Evolutionary conservation across 2,888 invertebrate genomes (phyloP).

Genomic region (Mythimna loreyi): DNA sequence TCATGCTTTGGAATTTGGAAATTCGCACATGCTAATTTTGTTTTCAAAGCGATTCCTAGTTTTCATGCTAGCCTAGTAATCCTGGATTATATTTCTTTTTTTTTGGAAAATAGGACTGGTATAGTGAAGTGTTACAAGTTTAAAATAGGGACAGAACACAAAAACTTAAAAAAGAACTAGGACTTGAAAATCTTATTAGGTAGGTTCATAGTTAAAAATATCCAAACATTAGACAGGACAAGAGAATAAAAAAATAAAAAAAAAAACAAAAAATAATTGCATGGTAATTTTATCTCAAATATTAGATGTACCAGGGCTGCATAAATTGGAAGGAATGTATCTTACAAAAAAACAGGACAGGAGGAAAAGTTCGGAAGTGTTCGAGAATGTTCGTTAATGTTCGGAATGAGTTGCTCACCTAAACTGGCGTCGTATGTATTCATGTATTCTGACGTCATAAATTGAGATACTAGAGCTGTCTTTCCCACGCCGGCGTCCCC

Average conservation of each 20-base stretch:
- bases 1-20: conserved; percentile 55
- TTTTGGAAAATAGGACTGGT: neutral
- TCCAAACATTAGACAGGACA: neutral
- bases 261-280: neutral
- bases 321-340: conserved; percentile 10
- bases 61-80: conserved; percentile 40
- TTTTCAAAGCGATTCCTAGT: conserved; percentile 44
- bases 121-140: conserved; percentile 1
- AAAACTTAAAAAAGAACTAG: neutral
- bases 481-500: conserved; percentile 97
- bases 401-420: conserved; percentile 90
- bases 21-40: conserved; percentile 55
- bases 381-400: conserved; percentile 17
- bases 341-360: conserved; percentile 18
- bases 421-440: conserved; percentile 98
- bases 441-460: conserved; percentile 99
- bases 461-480: conserved; percentile 97
- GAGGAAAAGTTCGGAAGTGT: conserved; percentile 20
- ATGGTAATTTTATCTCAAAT: neutral
- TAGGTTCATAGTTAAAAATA: neutral
- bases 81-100: neutral
- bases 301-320: conserved; percentile 44
- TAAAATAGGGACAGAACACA: neutral
- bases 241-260: too few relatives aligned
- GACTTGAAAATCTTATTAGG: neutral